Conservation (phyloP, 2,888 invertebrate genomes). For the Pantelozetes paolii region DNA sequence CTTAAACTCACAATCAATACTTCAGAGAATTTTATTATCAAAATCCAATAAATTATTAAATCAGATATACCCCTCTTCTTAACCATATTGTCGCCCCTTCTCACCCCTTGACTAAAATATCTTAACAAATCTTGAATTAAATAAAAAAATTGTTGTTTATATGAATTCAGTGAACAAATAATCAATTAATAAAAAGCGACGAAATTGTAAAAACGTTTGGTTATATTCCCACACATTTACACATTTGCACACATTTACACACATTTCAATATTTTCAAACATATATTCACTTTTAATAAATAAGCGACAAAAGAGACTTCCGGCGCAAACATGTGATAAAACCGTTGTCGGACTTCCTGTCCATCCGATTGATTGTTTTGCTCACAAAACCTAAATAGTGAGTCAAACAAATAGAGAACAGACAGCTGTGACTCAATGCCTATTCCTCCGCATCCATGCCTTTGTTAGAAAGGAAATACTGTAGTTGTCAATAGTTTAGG, state of each 20-base stretch:
- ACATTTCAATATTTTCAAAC: not conserved
- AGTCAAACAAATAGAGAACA: not conserved
- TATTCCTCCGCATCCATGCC: not conserved
- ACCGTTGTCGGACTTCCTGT: conserved; percentile 28
- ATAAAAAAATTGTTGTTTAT: too few species aligned
- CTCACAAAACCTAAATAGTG: not conserved
- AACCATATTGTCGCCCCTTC: too few species aligned
- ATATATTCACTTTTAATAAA: not conserved
- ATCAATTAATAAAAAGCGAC: too few species aligned
- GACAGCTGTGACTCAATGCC: conserved; percentile 1
- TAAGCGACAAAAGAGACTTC: conserved; percentile 27
- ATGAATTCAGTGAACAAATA: too few species aligned
- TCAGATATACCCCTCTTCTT: too few species aligned
- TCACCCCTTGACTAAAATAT: too few species aligned
- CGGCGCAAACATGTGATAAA: conserved; percentile 26
- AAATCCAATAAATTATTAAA: too few species aligned
- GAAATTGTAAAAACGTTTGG: conserved; percentile 3
- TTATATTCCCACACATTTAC: conserved; percentile 33
- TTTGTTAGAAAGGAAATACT: too few species aligned
- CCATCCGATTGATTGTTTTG: conserved; percentile 16
- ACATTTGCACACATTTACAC: not conserved
- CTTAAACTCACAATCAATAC: too few species aligned
- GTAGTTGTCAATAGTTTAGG: too few species aligned
- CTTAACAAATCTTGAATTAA: too few species aligned
- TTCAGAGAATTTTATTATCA: too few species aligned